Percentiles rank a stretch among this genome's conserved stretches.
Conservation (phyloP, 1,140 invertebrate genomes). For the Drusus annulatus region DNA sequence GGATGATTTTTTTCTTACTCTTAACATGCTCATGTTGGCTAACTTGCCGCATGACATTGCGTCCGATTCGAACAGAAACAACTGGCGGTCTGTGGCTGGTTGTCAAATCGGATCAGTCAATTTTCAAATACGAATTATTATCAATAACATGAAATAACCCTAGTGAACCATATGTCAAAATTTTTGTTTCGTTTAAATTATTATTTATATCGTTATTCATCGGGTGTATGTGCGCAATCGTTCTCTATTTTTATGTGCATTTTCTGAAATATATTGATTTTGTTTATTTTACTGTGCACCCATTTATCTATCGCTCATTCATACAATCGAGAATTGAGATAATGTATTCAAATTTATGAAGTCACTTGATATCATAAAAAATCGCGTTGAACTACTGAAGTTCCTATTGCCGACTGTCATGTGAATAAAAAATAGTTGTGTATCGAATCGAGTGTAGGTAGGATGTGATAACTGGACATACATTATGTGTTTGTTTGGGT, state of each 20-base stretch:
- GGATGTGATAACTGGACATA: constrained; percentile 24
- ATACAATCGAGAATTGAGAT: constrained; percentile 1
- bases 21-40: too few relatives aligned
- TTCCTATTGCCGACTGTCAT: background rate
- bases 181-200: constrained; percentile 35
- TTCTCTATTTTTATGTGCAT: constrained; percentile 16
- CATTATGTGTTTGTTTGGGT: background rate
- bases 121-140: constrained; percentile 40
- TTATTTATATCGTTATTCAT: constrained; percentile 45
- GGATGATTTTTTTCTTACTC: too few relatives aligned
- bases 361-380: background rate
- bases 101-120: constrained; percentile 43
- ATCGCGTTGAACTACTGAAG: too few relatives aligned
- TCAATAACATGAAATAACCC: constrained; percentile 43
- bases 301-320: background rate
- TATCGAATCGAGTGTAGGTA: constrained; percentile 22
- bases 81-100: constrained; percentile 45
- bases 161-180: constrained; percentile 7
- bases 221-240: background rate
- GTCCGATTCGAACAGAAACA: constrained; percentile 37
- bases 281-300: constrained; percentile 43
- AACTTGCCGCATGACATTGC: constrained; percentile 37
- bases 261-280: constrained; percentile 48
- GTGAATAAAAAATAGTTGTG: background rate
- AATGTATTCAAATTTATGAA: constrained; percentile 17